A percentile compares a stretch with the other conserved stretches of the same genome.
These are phyloP conservation scores for Halictus rubicundus DNA, from an alignment of 1,140 invertebrate genomes.

Conservation along the genomic window DNA sequence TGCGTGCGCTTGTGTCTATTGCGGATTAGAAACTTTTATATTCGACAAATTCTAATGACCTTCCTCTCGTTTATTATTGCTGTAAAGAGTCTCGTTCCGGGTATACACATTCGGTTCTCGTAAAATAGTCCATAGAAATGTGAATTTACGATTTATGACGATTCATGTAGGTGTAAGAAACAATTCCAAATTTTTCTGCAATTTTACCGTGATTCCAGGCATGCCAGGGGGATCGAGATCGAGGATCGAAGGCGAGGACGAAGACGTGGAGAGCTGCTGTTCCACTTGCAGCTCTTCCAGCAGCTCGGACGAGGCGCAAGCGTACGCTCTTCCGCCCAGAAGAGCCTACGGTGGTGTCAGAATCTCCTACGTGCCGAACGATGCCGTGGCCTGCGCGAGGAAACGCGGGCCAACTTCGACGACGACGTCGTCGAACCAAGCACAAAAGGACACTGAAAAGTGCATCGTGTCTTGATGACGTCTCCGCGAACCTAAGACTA, in stretches of 20 bases:
- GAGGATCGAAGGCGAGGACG: slow-evolving; percentile 71
- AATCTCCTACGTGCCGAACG: slow-evolving; percentile 94
- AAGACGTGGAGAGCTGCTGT: slow-evolving; percentile 90
- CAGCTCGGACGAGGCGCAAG: slow-evolving; percentile 91
- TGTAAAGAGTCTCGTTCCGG: too few relatives aligned
- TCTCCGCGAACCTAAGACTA: background rate
- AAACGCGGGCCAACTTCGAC: slow-evolving; percentile 82
- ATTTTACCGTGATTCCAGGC: slow-evolving; percentile 12
- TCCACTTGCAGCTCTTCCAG: slow-evolving; percentile 93
- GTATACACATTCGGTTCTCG: too few relatives aligned
- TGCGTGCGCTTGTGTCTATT: too few relatives aligned
- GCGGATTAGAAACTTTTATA: too few relatives aligned
- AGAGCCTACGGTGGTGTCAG: slow-evolving; percentile 91
- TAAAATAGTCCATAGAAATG: too few relatives aligned
- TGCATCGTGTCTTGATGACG: slow-evolving; percentile 76
- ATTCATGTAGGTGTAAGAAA: too few relatives aligned
- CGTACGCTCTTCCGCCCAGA: slow-evolving; percentile 89
- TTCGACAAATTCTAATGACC: too few relatives aligned
- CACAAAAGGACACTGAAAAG: slow-evolving; percentile 74
- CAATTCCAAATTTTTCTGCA: too few relatives aligned
- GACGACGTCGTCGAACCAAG: slow-evolving; percentile 64
- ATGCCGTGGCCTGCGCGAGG: slow-evolving; percentile 89
- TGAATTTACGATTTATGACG: too few relatives aligned
- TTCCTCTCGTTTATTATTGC: too few relatives aligned
- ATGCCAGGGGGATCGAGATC: slow-evolving; percentile 46